These are phyloP conservation scores for Montipora sp. DNA, from an alignment of 64 coral and sea anemone species.

Conservation along the genomic window DNA sequence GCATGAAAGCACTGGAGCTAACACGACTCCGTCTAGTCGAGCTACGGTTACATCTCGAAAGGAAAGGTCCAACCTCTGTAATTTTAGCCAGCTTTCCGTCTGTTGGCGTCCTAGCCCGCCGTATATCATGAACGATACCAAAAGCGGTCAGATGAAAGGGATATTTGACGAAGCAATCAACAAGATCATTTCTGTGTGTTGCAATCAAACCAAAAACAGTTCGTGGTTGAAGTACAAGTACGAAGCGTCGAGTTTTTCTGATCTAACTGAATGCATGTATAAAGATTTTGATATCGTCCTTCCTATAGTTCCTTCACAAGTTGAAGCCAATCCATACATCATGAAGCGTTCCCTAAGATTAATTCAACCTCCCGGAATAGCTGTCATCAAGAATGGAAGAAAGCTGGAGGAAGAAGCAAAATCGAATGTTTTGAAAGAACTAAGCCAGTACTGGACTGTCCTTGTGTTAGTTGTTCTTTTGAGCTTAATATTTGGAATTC, in stretches of 20 bases:
- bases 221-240: not conserved
- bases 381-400: slow-evolving; percentile 4
- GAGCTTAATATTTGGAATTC: slow-evolving; percentile 38
- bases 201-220: not conserved
- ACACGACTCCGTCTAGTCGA: not conserved
- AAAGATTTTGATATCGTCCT: not conserved
- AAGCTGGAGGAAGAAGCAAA: not conserved
- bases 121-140: not conserved
- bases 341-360: not conserved
- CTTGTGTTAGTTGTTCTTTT: slow-evolving; percentile 20
- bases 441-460: not conserved
- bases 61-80: not conserved
- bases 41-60: not conserved
- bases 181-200: not conserved
- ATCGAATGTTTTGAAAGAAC: slow-evolving; percentile 2
- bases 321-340: not conserved
- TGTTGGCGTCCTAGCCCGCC: not conserved
- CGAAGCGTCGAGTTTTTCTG: not conserved
- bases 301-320: not conserved
- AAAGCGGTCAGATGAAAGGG: not conserved
- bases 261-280: slow-evolving; percentile 14
- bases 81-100: not conserved
- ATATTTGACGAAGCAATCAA: not conserved
- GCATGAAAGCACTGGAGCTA: not conserved
- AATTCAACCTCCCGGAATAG: slow-evolving; percentile 1